phyloP scores from a whole-genome alignment of 2,113 vertebrate species.

The Patagioenas fasciata region DNA sequence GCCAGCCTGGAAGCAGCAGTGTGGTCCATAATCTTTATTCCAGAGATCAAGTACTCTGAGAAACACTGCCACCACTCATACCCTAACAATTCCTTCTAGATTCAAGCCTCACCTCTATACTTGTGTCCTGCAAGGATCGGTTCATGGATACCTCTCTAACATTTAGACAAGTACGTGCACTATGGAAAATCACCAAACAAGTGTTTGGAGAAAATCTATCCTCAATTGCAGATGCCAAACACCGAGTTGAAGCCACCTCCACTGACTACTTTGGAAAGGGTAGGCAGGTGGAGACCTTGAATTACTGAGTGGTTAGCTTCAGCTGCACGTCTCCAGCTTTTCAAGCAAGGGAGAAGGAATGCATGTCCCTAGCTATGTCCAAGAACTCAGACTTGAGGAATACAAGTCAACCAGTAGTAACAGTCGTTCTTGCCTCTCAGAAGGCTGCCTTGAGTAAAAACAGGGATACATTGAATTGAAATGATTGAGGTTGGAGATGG shows the following conservation, averaged over 20 bases:
- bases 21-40: neutral
- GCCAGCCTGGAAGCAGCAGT: neutral
- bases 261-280: neutral
- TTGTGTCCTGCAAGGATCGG: neutral
- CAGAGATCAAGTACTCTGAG: rapidly evolving
- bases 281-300: neutral
- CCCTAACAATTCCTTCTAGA: neutral
- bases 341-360: neutral
- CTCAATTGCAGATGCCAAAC: neutral
- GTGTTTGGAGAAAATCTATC: neutral
- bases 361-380: rapidly evolving
- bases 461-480: neutral
- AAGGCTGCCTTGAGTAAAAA: neutral
- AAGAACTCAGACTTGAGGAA: neutral
- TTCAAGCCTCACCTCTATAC: neutral
- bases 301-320: neutral
- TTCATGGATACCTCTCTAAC: neutral
- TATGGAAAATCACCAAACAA: neutral
- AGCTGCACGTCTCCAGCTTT: neutral
- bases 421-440: neutral
- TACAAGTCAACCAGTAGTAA: neutral
- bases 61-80: neutral
- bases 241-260: neutral
- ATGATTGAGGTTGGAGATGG: neutral
- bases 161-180: neutral